Conservation (phyloP, 37 sponge, comb jelly and placozoan species). For the Dysidea cf. avara region DNA sequence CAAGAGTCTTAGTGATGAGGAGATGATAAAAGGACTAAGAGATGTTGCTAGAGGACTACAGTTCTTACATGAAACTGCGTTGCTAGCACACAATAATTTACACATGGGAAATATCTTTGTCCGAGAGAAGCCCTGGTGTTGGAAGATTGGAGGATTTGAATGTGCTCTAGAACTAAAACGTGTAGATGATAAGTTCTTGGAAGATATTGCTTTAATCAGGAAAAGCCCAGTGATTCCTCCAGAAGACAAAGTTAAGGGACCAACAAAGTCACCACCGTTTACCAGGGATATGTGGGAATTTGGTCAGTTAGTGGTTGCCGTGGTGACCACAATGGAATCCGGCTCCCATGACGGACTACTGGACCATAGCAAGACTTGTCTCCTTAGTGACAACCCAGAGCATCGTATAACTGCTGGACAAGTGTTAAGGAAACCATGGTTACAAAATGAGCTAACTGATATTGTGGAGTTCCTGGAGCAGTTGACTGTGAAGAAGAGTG, state of each 20-base stretch:
- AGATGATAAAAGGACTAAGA: conserved; percentile 52
- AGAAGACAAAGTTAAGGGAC: conserved; percentile 54
- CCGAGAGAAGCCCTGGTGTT: conserved; percentile 18
- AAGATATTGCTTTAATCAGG: conserved; percentile 20
- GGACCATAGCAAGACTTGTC: no score
- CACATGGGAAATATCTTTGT: conserved; percentile 45
- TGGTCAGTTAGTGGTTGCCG: conserved; percentile 48
- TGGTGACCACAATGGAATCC: conserved; percentile 32
- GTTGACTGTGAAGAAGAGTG: conserved; percentile 41
- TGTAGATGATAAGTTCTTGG: conserved; percentile 47
- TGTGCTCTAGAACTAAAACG: conserved; percentile 12
- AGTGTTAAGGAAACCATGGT: no score
- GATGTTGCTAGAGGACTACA: conserved; percentile 45
- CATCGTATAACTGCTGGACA: no score
- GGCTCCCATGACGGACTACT: no score
- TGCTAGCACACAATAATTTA: conserved; percentile 56
- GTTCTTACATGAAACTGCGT: conserved; percentile 55
- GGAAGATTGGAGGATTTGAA: conserved; percentile 74
- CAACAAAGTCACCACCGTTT: conserved; percentile 6
- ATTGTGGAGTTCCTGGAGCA: conserved; percentile 58
- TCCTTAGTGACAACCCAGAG: no score
- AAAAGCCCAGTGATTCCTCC: conserved; percentile 48
- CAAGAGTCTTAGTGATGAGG: conserved; percentile 24
- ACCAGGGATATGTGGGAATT: conserved; percentile 66
- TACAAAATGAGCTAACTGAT: conserved; percentile 10